Evolutionary conservation across 23 tunicate genomes (phyloP).

Genomic region (Botrylloides violaceus): DNA sequence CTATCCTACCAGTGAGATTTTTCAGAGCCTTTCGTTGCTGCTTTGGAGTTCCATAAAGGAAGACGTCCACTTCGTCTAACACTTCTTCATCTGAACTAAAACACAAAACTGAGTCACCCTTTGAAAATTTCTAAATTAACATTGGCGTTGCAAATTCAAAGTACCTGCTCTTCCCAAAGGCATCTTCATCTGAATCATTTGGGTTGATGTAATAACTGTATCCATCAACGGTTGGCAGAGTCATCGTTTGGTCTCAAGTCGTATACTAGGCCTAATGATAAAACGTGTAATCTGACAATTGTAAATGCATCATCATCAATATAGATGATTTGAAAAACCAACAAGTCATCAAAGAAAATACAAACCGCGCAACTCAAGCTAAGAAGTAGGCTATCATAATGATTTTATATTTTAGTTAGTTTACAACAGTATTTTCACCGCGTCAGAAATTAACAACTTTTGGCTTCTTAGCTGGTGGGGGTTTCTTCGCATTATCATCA

Average conservation of each 20-base stretch:
- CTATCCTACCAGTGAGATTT: conserved; percentile 40
- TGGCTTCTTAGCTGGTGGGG: conserved; percentile 27
- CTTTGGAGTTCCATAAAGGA: conserved; percentile 67
- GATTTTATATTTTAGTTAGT: no score
- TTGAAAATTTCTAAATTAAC: neutral
- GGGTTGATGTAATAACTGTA: conserved; percentile 70
- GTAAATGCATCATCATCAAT: no score
- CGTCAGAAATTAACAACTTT: conserved; percentile 47
- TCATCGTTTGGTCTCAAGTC: conserved; percentile 1
- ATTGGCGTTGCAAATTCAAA: neutral
- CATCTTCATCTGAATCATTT: conserved; percentile 66
- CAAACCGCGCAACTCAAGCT: no score
- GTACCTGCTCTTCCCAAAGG: conserved; percentile 2
- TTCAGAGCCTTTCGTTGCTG: conserved; percentile 57
- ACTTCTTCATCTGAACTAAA: conserved; percentile 71
- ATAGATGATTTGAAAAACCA: no score
- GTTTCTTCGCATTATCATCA: neutral
- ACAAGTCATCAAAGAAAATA: no score
- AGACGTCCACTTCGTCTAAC: conserved; percentile 48
- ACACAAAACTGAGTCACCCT: neutral
- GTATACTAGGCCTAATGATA: no score
- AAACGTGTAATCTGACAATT: no score
- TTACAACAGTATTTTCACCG: no score
- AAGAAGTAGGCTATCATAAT: no score
- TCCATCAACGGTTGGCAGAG: conserved; percentile 42